Evolutionary conservation across 2,113 vertebrate species (phyloP).

Genomic region (Tringa solitaria): DNA sequence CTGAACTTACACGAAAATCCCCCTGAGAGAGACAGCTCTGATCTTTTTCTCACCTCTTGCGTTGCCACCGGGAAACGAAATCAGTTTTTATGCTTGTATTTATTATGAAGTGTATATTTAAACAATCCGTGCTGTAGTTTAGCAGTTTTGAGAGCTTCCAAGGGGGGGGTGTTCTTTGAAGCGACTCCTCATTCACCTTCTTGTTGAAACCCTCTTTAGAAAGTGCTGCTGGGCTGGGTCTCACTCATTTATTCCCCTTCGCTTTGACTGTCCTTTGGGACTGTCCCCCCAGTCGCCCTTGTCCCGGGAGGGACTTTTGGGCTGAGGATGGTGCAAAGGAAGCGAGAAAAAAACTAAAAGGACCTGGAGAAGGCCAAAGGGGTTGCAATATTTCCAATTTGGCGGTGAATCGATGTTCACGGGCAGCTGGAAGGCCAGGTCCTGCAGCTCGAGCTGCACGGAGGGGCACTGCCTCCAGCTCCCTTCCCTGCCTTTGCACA

Average conservation of each 20-base stretch:
- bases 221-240: neutral
- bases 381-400: neutral
- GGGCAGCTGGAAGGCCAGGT: neutral
- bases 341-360: neutral
- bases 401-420: neutral
- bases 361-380: neutral
- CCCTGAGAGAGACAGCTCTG: neutral
- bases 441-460: neutral
- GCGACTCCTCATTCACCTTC: neutral
- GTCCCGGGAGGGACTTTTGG: neutral
- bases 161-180: neutral
- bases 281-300: neutral
- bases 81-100: slow-evolving; percentile 17
- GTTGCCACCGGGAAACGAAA: neutral
- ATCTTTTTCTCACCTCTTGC: neutral
- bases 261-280: neutral
- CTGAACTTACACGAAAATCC: neutral
- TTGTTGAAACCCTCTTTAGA: neutral
- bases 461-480: neutral
- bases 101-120: neutral
- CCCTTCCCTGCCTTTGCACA: neutral
- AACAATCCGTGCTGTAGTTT: neutral
- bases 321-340: neutral
- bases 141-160: fast-evolving
- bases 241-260: neutral